These are phyloP conservation scores for Papio anubis DNA, from an alignment of 2,113 vertebrate species.

Conservation along the genomic window DNA sequence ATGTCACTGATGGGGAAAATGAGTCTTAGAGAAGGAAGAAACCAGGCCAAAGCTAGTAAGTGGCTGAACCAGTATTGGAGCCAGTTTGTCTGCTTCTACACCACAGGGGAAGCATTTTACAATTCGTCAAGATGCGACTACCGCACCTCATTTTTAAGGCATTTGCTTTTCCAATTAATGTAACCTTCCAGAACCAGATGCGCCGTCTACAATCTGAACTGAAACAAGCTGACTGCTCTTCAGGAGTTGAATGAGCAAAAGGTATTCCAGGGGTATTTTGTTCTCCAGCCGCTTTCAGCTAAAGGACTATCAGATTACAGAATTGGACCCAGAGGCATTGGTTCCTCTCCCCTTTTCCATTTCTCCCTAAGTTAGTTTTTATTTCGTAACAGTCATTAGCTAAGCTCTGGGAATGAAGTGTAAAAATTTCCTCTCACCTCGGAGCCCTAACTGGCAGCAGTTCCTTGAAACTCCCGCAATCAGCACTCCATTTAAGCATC, in stretches of 20 bases:
- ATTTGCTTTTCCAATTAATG: background rate
- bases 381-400: slow-evolving; percentile 80
- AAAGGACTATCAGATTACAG: slow-evolving; percentile 70
- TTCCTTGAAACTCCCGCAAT: slow-evolving; percentile 78
- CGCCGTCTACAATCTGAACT: background rate
- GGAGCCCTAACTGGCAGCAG: slow-evolving; percentile 69
- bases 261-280: slow-evolving; percentile 19
- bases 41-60: background rate
- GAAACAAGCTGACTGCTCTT: background rate
- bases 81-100: background rate
- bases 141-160: background rate
- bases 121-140: background rate
- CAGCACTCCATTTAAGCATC: slow-evolving; percentile 77
- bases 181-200: background rate
- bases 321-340: slow-evolving; percentile 55
- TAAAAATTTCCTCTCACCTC: slow-evolving; percentile 83
- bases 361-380: slow-evolving; percentile 78
- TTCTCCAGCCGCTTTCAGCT: slow-evolving; percentile 38
- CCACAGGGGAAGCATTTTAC: background rate
- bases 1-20: background rate
- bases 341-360: background rate
- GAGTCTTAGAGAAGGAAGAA: background rate
- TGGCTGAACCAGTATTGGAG: background rate
- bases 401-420: slow-evolving; percentile 76
- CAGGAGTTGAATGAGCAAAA: background rate